Evolutionary conservation across 2,113 vertebrate species (phyloP).

Genomic region (Tetrax tetrax): DNA sequence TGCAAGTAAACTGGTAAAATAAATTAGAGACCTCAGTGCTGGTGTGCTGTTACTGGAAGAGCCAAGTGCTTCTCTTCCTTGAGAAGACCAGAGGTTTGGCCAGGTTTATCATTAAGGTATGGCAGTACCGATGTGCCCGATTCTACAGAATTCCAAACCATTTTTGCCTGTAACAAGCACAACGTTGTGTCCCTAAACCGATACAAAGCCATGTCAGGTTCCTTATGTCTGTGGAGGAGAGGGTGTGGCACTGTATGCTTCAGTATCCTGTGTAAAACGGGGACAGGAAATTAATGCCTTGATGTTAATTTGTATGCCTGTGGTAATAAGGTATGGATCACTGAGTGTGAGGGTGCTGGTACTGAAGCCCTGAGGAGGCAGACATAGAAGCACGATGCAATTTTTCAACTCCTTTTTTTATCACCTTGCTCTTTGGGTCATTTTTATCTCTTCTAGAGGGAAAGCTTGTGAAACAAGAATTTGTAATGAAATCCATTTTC

Average conservation of each 20-base stretch:
- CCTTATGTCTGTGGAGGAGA: rapidly evolving
- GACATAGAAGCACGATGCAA: rapidly evolving
- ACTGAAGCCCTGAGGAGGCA: background rate
- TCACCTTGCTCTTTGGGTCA: background rate
- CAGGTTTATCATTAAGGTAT: background rate
- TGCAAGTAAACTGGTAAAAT: too few relatives aligned
- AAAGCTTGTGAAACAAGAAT: background rate
- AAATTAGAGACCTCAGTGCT: background rate
- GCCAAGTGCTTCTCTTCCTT: rapidly evolving
- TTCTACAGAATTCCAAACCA: rapidly evolving
- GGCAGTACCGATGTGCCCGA: background rate
- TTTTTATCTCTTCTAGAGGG: background rate
- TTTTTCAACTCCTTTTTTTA: background rate
- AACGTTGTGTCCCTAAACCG: background rate
- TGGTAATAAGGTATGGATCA: rapidly evolving
- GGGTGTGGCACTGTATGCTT: rapidly evolving
- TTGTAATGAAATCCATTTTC: background rate
- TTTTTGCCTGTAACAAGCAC: rapidly evolving
- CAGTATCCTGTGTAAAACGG: rapidly evolving
- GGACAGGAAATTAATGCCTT: background rate
- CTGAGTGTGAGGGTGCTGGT: background rate
- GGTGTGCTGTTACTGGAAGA: background rate
- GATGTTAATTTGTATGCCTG: rapidly evolving
- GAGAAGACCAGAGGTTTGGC: background rate
- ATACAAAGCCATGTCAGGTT: background rate